Evolutionary conservation across 2,113 vertebrate species (phyloP).

Genomic region (Tautogolabrus adspersus): DNA sequence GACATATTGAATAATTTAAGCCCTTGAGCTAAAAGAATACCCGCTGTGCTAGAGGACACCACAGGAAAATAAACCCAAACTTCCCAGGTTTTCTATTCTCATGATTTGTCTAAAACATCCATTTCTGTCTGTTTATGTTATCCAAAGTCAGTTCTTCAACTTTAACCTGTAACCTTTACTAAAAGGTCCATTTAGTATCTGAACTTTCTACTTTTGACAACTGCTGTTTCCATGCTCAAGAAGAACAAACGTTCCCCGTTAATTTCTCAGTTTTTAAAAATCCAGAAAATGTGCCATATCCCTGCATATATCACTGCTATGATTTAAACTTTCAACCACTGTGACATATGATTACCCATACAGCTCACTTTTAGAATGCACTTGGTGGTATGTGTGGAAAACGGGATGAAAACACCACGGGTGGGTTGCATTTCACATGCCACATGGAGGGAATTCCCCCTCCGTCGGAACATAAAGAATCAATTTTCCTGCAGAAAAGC

Average conservation of each 20-base stretch:
- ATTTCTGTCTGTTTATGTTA: neutral
- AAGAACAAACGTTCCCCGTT: neutral
- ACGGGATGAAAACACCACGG: neutral
- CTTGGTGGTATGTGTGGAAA: neutral
- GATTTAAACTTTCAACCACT: neutral
- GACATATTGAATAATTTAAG: no score
- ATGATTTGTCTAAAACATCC: no score
- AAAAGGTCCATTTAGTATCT: neutral
- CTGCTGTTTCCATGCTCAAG: neutral
- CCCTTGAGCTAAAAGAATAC: no score
- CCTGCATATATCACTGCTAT: neutral
- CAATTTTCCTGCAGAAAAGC: constrained; percentile 35
- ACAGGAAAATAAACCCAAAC: no score
- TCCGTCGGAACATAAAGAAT: constrained; percentile 24
- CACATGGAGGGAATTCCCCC: constrained; percentile 30
- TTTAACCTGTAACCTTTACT: neutral
- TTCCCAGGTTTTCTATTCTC: no score
- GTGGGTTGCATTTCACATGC: constrained; percentile 1
- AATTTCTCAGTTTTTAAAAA: neutral
- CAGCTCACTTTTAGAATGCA: neutral
- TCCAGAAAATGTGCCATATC: neutral
- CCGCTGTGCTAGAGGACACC: no score
- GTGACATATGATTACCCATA: neutral
- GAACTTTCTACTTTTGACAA: neutral
- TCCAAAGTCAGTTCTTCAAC: neutral